phyloP scores from a whole-genome alignment of 2,888 invertebrate species.

The Trypoxylon attenuatum region DNA sequence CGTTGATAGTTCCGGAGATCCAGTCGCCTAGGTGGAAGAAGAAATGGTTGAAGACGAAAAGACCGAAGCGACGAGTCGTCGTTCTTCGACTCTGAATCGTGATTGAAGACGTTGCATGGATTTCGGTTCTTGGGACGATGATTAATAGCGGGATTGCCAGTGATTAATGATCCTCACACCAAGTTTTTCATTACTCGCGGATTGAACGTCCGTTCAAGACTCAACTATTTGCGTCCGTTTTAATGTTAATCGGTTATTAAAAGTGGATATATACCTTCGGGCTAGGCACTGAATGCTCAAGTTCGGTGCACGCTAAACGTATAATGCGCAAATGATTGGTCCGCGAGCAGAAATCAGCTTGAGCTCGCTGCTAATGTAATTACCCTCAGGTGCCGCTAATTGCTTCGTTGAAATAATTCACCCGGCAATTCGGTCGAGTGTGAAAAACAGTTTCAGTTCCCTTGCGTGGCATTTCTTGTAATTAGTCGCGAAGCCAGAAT shows the following conservation, averaged over 20 bases:
- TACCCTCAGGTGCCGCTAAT: background rate
- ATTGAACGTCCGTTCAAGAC: background rate
- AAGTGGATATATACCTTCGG: background rate
- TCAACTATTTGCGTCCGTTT: background rate
- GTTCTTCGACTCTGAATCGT: background rate
- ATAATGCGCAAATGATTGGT: too few species aligned
- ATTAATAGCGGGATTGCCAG: background rate
- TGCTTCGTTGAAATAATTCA: slow-evolving; percentile 10
- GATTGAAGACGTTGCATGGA: background rate
- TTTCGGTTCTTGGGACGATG: slow-evolving; percentile 4
- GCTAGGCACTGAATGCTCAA: background rate
- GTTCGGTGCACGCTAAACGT: too few species aligned
- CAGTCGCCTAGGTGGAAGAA: too few species aligned
- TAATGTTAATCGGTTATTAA: background rate
- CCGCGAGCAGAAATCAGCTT: too few species aligned
- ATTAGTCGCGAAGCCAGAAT: too few species aligned
- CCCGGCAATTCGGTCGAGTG: too few species aligned
- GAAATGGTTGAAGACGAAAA: background rate
- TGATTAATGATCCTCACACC: background rate
- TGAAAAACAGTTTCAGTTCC: too few species aligned
- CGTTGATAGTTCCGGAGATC: slow-evolving; percentile 18
- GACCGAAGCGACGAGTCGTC: background rate
- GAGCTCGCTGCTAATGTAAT: background rate
- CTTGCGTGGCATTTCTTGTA: too few species aligned
- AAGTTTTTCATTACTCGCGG: background rate